These are phyloP conservation scores for Podilymbus podiceps DNA, from an alignment of 2,113 vertebrate species.

Conservation along the genomic window DNA sequence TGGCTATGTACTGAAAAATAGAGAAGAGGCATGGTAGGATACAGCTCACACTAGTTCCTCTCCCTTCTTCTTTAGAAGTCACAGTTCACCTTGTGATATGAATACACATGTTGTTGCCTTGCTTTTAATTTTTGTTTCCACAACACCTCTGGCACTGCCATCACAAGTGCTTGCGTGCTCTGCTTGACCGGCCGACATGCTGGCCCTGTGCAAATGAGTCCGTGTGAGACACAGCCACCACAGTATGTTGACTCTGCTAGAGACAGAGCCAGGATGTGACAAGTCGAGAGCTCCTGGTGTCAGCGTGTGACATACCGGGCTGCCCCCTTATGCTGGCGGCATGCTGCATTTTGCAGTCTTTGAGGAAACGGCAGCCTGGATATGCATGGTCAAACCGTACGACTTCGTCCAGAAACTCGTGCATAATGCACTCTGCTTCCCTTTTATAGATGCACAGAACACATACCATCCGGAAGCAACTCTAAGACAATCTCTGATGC, in stretches of 20 bases:
- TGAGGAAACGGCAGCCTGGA: background rate
- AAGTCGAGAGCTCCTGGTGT: background rate
- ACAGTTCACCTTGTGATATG: background rate
- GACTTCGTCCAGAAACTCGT: conserved; percentile 16
- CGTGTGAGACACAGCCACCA: background rate
- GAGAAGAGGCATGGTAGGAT: background rate
- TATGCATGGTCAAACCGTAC: background rate
- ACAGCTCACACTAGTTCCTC: background rate
- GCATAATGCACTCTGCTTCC: background rate
- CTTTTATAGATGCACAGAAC: background rate
- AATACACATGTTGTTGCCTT: background rate
- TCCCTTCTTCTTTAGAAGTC: background rate
- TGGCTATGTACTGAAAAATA: background rate
- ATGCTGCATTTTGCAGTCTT: background rate
- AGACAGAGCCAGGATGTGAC: background rate
- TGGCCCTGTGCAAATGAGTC: background rate
- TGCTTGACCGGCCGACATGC: background rate
- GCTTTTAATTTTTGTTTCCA: background rate
- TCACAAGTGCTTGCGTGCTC: background rate
- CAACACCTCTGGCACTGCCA: background rate
- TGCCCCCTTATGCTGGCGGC: background rate
- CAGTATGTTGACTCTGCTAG: background rate
- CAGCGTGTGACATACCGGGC: background rate
- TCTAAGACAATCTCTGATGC: background rate
- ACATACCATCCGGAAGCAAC: rapidly evolving